Evolutionary conservation across 2,113 vertebrate species (phyloP), one percentile per base, ranked within the genome.

Genomic region (Ammospiza nelsoni): DNA sequence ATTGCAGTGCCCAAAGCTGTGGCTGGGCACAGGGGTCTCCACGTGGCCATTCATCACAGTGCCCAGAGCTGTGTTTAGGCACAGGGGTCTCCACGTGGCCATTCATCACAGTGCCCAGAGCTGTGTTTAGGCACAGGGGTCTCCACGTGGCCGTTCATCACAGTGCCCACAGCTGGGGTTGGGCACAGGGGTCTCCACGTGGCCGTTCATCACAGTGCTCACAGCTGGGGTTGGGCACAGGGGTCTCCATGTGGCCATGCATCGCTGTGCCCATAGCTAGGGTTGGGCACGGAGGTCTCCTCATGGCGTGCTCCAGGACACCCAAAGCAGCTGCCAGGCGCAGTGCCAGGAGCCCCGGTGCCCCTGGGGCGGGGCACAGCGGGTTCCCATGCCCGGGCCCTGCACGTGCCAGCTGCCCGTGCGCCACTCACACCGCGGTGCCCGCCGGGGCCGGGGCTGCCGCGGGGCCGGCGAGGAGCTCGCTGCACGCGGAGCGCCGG

Each of bases 391-490:
- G 37, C 37, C 0, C 84, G 3, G 5, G 24, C 61, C 77, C 66
- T 2, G 61, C 95, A 89, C 65, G 7, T 91, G 92, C 80, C 22
- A 0, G 68, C 0, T 0, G 37, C 88, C 71, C 37, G 15, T 90
- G 95, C 2, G 0, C 61, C 0, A 0, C 58, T 12, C 0, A 11
- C 6, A 0, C 22, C 6, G 1, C 2, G 8, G 33, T 52, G 73
- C 76, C 87, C 15, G 5, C 65, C 4, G 27, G 55, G 84, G 76
- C 84, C 6, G 6, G 5, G 5, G 29, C 68, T 14, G 77, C 62
- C 12, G 72, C 35, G 5, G 43, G 57, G 46, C 76, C 1, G 3
- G 52, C 1, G 8, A 35, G 75, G 71, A 66, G 51, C 69, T 54
- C 3, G 1, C 39, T 23, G 76, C 52, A 6, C 27, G 2, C 24